A percentile compares a stretch with the other conserved stretches of the same genome.
Evolutionary conservation across 2,797 vertebrate species (phyloP).

Genomic region (Halcyon leucocephala): DNA sequence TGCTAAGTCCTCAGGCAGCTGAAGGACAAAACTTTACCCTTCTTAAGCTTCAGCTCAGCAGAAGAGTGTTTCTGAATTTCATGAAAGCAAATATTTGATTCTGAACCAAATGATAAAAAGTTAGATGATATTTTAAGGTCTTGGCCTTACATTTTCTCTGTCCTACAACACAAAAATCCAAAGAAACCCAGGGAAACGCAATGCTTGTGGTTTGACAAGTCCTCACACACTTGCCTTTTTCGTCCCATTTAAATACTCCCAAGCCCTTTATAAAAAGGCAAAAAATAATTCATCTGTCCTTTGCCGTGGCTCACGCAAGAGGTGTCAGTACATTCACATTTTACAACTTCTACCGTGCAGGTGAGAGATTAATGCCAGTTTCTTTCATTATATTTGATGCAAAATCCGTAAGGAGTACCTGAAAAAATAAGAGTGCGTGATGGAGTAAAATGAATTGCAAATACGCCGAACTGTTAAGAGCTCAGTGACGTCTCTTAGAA

Average conservation of each 20-base stretch:
- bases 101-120: background rate
- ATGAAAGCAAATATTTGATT: constrained; percentile 50
- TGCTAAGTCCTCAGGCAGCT: background rate
- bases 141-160: background rate
- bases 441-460: constrained; percentile 45
- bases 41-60: background rate
- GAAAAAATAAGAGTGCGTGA: background rate
- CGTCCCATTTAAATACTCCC: background rate
- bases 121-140: constrained; percentile 20
- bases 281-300: constrained; percentile 18
- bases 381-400: constrained; percentile 41
- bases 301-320: constrained; percentile 38
- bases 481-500: background rate
- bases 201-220: constrained; percentile 5
- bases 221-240: background rate
- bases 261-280: constrained; percentile 18
- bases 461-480: constrained; percentile 12
- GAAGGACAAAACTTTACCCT: constrained; percentile 34
- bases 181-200: background rate
- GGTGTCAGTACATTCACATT: constrained; percentile 39
- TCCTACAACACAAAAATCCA: background rate
- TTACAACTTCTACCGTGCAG: constrained; percentile 5
- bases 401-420: constrained; percentile 40
- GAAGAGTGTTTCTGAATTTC: constrained; percentile 8
- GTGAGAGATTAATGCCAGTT: constrained; percentile 32